A percentile compares a stretch with the other conserved stretches of the same genome.
Evolutionary conservation across 2,888 invertebrate species (phyloP).

Genomic region (Idaea straminata): DNA sequence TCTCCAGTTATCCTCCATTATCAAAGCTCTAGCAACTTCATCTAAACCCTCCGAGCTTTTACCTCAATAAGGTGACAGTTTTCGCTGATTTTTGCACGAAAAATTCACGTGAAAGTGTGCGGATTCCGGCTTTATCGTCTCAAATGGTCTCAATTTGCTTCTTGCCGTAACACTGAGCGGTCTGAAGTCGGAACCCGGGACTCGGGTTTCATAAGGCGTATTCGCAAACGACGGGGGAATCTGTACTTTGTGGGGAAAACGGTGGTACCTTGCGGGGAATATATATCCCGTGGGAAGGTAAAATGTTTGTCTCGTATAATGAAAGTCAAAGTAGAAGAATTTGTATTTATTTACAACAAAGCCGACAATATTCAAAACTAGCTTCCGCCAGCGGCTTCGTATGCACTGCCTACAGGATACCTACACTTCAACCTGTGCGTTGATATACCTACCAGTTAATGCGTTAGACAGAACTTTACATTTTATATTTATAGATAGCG

Average conservation of each 20-base stretch:
- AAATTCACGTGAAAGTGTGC: background rate
- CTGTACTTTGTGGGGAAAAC: background rate
- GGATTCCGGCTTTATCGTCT: background rate
- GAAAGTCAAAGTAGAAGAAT: background rate
- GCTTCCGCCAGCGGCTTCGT: too few species aligned
- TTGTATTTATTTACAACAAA: background rate
- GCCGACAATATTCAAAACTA: too few species aligned
- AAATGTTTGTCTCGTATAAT: background rate
- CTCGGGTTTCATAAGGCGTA: background rate
- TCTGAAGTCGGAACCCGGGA: background rate
- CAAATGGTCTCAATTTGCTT: background rate
- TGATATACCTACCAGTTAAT: too few species aligned
- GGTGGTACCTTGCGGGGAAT: background rate
- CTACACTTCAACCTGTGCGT: too few species aligned
- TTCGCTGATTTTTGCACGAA: background rate
- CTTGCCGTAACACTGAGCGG: background rate
- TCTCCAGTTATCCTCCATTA: background rate
- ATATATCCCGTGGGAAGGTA: background rate
- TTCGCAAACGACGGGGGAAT: background rate
- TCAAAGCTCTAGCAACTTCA: background rate
- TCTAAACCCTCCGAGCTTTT: background rate
- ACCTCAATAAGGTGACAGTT: background rate
- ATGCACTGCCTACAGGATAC: too few species aligned
- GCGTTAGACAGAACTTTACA: too few species aligned
- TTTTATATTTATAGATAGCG: too few species aligned